Evolutionary conservation across 2,797 vertebrate genomes (phyloP).

Genomic region (Tadarida brasiliensis): DNA sequence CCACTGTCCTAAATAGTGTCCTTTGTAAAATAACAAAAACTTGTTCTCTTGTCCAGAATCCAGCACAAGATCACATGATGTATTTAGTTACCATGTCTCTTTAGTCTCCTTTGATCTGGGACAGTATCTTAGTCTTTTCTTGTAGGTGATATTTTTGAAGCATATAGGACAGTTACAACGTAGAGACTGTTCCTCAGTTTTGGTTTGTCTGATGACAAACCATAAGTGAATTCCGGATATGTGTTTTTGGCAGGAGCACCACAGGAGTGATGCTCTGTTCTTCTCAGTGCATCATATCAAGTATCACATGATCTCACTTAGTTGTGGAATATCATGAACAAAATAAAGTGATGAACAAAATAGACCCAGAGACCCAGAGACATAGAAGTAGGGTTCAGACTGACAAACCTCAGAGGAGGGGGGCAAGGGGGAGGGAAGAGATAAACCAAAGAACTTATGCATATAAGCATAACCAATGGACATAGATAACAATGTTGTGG

Average conservation of each 20-base stretch:
- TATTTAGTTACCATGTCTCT: neutral
- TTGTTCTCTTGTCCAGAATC: neutral
- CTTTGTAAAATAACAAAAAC: neutral
- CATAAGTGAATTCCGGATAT: neutral
- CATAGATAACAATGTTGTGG: no score
- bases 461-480: no score
- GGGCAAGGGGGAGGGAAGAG: no score
- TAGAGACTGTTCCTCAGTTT: neutral
- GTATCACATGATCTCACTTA: no score
- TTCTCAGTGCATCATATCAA: neutral
- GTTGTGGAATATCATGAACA: no score
- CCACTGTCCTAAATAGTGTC: neutral
- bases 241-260: neutral
- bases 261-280: neutral
- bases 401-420: no score
- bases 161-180: neutral
- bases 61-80: neutral
- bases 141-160: neutral
- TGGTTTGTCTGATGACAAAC: neutral
- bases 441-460: no score
- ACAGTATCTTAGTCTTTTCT: neutral
- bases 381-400: no score
- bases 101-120: no score
- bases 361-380: no score
- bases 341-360: no score